phyloP scores from a whole-genome alignment of 2,797 vertebrate species.

The Muraenolepis orangiensis region DNA sequence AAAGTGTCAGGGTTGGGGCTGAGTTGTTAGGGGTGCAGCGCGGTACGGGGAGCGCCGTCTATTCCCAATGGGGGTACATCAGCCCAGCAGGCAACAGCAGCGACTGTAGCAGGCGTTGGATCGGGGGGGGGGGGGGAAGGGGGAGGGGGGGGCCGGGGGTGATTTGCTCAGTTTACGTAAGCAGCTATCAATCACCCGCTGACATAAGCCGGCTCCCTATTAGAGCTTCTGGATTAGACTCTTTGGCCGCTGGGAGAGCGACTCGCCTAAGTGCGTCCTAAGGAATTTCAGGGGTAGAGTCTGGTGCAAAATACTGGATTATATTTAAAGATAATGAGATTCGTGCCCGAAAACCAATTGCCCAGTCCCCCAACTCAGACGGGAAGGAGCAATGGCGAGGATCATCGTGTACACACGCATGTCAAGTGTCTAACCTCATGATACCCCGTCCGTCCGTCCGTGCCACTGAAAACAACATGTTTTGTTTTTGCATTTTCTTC shows the following conservation, averaged over 20 bases:
- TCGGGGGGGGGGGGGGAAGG: conserved; percentile 47
- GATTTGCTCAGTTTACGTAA: conserved; percentile 58
- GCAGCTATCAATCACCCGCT: conserved; percentile 67
- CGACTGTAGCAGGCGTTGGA: conserved; percentile 47
- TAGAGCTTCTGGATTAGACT: conserved; percentile 56
- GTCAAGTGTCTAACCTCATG: conserved; percentile 28
- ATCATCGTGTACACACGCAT: conserved; percentile 22
- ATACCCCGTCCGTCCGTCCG: conserved; percentile 32
- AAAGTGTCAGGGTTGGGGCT: conserved; percentile 58
- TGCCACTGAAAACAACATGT: conserved; percentile 38
- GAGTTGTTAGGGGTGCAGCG: conserved; percentile 53
- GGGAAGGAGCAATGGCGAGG: conserved; percentile 23
- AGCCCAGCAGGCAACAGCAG: neutral
- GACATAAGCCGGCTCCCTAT: conserved; percentile 63
- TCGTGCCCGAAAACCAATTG: conserved; percentile 23
- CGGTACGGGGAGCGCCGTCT: conserved; percentile 13
- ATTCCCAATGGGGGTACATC: conserved; percentile 48
- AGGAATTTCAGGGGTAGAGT: conserved; percentile 34
- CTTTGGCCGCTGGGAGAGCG: conserved; percentile 14
- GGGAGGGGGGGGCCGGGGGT: conserved; percentile 52
- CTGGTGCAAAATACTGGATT: conserved; percentile 32
- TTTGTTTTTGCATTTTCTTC: conserved; percentile 28
- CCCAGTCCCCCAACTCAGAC: conserved; percentile 8
- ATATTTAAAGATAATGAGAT: conserved; percentile 34
- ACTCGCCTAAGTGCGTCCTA: conserved; percentile 16